These are phyloP conservation scores for Neuroterus valhalla DNA, from an alignment of 1,140 invertebrate genomes.

Conservation along the genomic window DNA sequence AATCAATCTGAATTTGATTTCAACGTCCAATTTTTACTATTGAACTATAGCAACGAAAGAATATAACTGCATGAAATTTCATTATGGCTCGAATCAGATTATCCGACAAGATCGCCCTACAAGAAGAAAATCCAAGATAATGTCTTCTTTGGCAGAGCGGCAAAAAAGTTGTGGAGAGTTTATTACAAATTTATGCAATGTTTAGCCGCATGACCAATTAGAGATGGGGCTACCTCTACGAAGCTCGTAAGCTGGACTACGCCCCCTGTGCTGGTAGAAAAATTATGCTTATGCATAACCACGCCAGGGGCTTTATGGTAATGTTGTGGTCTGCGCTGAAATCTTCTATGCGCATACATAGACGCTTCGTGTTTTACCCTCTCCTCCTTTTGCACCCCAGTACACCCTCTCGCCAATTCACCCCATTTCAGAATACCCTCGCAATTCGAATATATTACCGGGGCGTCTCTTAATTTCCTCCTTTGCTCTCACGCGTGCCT, in stretches of 20 bases:
- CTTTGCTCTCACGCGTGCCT: constrained; percentile 49
- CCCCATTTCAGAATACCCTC: constrained; percentile 37
- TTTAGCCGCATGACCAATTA: constrained; percentile 71
- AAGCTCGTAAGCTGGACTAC: constrained; percentile 58
- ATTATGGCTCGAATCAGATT: constrained; percentile 39
- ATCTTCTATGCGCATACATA: constrained; percentile 69
- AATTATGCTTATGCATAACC: constrained; percentile 73
- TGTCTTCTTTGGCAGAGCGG: constrained; percentile 54
- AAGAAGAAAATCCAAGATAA: constrained; percentile 60
- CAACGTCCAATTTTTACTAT: too few species aligned
- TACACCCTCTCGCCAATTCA: constrained; percentile 30
- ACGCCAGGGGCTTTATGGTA: constrained; percentile 69
- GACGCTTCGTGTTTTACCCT: constrained; percentile 56
- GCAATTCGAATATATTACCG: constrained; percentile 68
- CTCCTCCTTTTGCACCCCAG: constrained; percentile 41
- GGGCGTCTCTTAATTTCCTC: constrained; percentile 64
- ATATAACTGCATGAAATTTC: neutral
- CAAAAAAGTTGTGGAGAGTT: constrained; percentile 53
- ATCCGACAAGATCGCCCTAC: constrained; percentile 45
- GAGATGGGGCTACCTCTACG: constrained; percentile 58
- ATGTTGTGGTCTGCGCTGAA: constrained; percentile 70
- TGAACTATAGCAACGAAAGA: too few species aligned
- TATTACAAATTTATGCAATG: constrained; percentile 73
- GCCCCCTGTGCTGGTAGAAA: constrained; percentile 60
- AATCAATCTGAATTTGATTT: neutral